phyloP scores from a whole-genome alignment of 2,888 invertebrate genomes.

The Nomada lathburiana region DNA sequence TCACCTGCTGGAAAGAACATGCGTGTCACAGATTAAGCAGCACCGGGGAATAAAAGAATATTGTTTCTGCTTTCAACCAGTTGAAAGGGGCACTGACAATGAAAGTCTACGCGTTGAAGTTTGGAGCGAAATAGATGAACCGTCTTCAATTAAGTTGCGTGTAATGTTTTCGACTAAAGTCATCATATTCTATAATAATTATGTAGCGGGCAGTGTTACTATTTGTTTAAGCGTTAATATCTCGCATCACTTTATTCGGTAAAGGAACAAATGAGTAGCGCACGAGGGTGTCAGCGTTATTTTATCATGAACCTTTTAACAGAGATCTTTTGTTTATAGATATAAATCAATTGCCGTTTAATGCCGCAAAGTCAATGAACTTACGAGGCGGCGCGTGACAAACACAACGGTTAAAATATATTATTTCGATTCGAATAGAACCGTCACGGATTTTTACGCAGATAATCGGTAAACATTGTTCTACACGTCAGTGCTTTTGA shows the following conservation, averaged over 20 bases:
- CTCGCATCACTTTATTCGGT: neutral
- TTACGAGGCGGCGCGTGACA: neutral
- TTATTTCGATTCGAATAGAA: constrained; percentile 29
- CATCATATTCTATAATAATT: too few relatives aligned
- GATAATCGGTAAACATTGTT: neutral
- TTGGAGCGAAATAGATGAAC: neutral
- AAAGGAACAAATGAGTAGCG: neutral
- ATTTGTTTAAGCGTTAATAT: too few relatives aligned
- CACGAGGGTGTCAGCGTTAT: too few relatives aligned
- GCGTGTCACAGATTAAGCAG: constrained; percentile 62
- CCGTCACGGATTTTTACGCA: neutral
- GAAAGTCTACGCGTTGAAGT: neutral
- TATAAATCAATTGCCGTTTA: neutral
- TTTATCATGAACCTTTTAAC: too few relatives aligned
- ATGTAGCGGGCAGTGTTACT: too few relatives aligned
- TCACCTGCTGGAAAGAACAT: constrained; percentile 89
- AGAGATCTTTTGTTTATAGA: neutral
- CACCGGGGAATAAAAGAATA: neutral
- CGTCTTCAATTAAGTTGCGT: too few relatives aligned
- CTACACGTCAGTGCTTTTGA: neutral
- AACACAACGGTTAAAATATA: constrained; percentile 19
- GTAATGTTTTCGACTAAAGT: too few relatives aligned
- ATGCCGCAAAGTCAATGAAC: constrained; percentile 30
- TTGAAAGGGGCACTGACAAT: neutral
- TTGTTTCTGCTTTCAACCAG: neutral